phyloP scores from a whole-genome alignment of 2,888 invertebrate genomes.

The Agonopterix heracliana region DNA sequence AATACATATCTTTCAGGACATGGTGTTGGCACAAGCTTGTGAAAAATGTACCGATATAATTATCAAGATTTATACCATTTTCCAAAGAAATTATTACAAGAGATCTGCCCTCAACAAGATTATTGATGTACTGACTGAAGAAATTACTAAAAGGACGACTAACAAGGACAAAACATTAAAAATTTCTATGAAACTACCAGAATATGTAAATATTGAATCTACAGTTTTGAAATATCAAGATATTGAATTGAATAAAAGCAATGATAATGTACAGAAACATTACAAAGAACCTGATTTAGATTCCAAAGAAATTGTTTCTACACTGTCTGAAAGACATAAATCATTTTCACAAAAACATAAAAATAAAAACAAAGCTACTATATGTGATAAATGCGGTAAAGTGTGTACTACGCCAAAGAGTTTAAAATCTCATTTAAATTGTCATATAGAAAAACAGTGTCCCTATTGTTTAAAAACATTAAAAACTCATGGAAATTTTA shows the following conservation, averaged over 20 bases:
- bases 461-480: constrained; percentile 35
- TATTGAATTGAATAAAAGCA: not conserved
- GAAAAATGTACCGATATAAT: constrained; percentile 29
- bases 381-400: constrained; percentile 37
- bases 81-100: constrained; percentile 25
- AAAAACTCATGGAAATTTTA: constrained; percentile 34
- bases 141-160: constrained; percentile 15
- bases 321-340: not conserved
- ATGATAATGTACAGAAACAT: not conserved
- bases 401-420: constrained; percentile 20
- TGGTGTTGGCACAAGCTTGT: constrained; percentile 31
- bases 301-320: not conserved
- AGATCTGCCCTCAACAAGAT: constrained; percentile 16
- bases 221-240: not conserved
- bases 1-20: constrained; percentile 35
- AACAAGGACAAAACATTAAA: not conserved
- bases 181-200: not conserved
- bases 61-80: constrained; percentile 27
- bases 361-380: constrained; percentile 18
- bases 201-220: not conserved
- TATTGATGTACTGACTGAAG: constrained; percentile 19
- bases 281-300: not conserved
- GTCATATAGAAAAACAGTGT: constrained; percentile 32
- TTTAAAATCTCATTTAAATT: constrained; percentile 28
- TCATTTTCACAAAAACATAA: constrained; percentile 18